These are phyloP conservation scores for Scaptomyza graminum DNA, from an alignment of 1,140 invertebrate genomes.

Conservation along the genomic window DNA sequence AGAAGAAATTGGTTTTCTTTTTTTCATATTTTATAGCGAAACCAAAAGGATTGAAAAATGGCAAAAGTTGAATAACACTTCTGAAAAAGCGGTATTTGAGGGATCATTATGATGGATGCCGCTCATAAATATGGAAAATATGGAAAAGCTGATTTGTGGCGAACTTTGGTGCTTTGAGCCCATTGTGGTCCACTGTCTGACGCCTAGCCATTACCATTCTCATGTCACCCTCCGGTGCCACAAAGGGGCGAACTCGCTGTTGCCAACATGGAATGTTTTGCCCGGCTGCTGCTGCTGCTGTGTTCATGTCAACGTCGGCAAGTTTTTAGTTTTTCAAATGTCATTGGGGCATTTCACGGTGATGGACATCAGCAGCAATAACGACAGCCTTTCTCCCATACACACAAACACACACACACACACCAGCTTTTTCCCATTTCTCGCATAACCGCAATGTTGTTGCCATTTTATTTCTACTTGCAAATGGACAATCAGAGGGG, in stretches of 20 bases:
- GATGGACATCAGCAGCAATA: conserved; percentile 64
- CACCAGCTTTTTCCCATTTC: conserved; percentile 12
- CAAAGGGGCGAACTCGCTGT: neutral
- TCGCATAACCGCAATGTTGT: conserved; percentile 43
- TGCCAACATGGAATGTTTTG: conserved; percentile 6
- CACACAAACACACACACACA: neutral
- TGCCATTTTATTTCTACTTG: conserved; percentile 33
- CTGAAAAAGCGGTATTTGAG: conserved; percentile 2
- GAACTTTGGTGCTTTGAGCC: conserved; percentile 56
- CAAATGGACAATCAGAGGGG: neutral
- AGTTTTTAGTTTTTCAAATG: conserved; percentile 78
- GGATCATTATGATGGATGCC: conserved; percentile 67
- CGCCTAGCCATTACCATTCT: conserved; percentile 19
- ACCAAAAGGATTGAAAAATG: neutral
- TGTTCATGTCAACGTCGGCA: conserved; percentile 60
- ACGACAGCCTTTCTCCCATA: neutral
- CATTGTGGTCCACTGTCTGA: conserved; percentile 43
- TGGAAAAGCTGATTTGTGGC: conserved; percentile 55
- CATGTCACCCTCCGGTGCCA: conserved; percentile 12
- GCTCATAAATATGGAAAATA: conserved; percentile 42
- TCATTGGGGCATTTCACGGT: conserved; percentile 75
- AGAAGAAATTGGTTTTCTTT: neutral
- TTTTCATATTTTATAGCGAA: neutral
- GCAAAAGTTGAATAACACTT: conserved; percentile 24
- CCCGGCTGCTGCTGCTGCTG: conserved; percentile 21